phyloP scores from a whole-genome alignment of 2,113 vertebrate genomes.

The Macquaria ambigua region DNA sequence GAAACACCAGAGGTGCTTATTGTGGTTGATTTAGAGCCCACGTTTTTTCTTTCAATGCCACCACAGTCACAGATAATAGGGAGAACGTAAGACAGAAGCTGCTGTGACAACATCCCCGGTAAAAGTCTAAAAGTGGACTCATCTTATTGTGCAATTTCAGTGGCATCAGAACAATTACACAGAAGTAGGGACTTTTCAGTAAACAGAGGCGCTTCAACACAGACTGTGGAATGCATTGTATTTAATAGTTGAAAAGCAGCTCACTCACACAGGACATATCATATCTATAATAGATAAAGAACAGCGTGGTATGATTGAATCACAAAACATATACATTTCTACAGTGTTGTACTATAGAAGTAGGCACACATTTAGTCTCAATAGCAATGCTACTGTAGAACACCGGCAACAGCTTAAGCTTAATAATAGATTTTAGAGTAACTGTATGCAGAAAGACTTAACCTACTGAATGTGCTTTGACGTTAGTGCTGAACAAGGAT shows the following conservation, averaged over 20 bases:
- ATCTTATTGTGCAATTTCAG: neutral
- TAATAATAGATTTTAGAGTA: slow-evolving; percentile 16
- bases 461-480: slow-evolving; percentile 41
- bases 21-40: slow-evolving; percentile 13
- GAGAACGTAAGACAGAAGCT: slow-evolving; percentile 2
- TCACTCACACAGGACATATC: slow-evolving; percentile 55
- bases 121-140: slow-evolving; percentile 5
- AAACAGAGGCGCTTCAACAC: slow-evolving; percentile 12
- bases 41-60: slow-evolving; percentile 14
- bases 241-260: slow-evolving; percentile 69
- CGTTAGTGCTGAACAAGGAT: slow-evolving; percentile 23
- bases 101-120: neutral
- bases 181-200: neutral
- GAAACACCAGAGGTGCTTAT: slow-evolving; percentile 7
- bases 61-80: slow-evolving; percentile 33
- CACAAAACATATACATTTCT: slow-evolving; percentile 38
- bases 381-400: slow-evolving; percentile 44
- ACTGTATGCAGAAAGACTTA: slow-evolving; percentile 32
- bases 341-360: slow-evolving; percentile 54
- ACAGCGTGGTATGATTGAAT: slow-evolving; percentile 31
- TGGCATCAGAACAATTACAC: neutral
- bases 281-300: slow-evolving; percentile 27
- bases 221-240: slow-evolving; percentile 52
- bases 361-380: slow-evolving; percentile 63
- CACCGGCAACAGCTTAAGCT: slow-evolving; percentile 54